Percentiles rank a stretch among this genome's conserved stretches.
Evolutionary conservation across 1,140 invertebrate genomes (phyloP).

Genomic region (Diabrotica virgifera): DNA sequence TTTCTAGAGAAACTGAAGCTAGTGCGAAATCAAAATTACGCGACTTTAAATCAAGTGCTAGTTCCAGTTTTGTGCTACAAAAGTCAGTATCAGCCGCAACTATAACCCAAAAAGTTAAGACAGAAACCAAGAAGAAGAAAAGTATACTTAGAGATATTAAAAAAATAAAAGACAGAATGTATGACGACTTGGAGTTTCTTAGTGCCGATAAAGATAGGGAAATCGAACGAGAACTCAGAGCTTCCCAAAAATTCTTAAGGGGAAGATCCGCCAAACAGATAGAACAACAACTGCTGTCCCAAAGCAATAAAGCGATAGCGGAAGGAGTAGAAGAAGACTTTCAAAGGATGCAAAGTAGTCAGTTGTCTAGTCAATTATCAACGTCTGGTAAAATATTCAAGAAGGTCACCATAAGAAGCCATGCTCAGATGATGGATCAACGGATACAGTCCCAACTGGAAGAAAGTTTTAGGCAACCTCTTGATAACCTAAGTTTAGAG

Average conservation of each 20-base stretch:
- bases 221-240: slow-evolving; percentile 47
- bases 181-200: slow-evolving; percentile 38
- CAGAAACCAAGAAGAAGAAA: slow-evolving; percentile 36
- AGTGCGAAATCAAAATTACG: slow-evolving; percentile 65
- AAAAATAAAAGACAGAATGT: slow-evolving; percentile 39
- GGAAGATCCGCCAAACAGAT: slow-evolving; percentile 73
- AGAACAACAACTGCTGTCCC: slow-evolving; percentile 60
- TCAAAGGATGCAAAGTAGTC: slow-evolving; percentile 42
- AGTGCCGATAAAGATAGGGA: slow-evolving; percentile 35
- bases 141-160: slow-evolving; percentile 38
- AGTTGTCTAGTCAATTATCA: slow-evolving; percentile 45
- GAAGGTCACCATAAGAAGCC: slow-evolving; percentile 37
- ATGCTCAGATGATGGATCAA: slow-evolving; percentile 49
- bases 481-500: slow-evolving; percentile 58
- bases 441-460: slow-evolving; percentile 48
- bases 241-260: slow-evolving; percentile 54
- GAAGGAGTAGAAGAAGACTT: slow-evolving; percentile 49
- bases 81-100: slow-evolving; percentile 37
- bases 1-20: slow-evolving; percentile 62
- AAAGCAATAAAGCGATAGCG: slow-evolving; percentile 58
- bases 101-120: slow-evolving; percentile 37
- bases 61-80: slow-evolving; percentile 36
- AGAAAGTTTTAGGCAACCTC: slow-evolving; percentile 55
- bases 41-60: slow-evolving; percentile 49
- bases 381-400: slow-evolving; percentile 19